Evolutionary conservation across 2,113 vertebrate genomes (phyloP).

Genomic region (Piprites chloris): DNA sequence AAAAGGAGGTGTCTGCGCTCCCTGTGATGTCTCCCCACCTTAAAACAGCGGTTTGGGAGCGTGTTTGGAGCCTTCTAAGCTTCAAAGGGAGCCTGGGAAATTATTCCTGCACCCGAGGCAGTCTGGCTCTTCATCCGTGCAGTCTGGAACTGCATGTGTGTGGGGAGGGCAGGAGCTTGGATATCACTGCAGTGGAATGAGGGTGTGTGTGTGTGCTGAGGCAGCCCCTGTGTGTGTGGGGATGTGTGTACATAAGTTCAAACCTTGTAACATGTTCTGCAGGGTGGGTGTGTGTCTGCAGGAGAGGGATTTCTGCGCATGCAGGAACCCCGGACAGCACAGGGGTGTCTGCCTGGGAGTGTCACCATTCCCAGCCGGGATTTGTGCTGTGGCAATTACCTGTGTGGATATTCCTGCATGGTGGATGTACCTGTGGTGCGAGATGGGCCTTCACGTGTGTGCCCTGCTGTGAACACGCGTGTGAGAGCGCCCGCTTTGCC

Average conservation of each 20-base stretch:
- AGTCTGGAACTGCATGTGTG: fast-evolving
- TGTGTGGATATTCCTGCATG: fast-evolving
- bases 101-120: neutral
- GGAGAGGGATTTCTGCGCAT: neutral
- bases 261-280: fast-evolving
- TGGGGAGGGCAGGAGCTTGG: neutral
- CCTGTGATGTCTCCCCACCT: neutral
- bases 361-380: neutral
- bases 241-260: neutral
- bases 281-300: neutral
- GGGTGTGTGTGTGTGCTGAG: neutral
- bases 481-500: neutral
- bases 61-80: neutral
- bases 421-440: neutral
- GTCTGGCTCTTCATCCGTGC: neutral
- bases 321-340: neutral
- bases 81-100: neutral
- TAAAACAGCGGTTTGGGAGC: neutral
- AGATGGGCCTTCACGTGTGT: fast-evolving
- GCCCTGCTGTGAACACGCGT: fast-evolving
- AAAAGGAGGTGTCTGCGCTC: neutral
- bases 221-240: neutral
- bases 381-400: neutral
- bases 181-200: neutral
- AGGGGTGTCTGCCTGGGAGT: fast-evolving